phyloP scores from a whole-genome alignment of 2,888 invertebrate genomes.

The Eilema depressum region DNA sequence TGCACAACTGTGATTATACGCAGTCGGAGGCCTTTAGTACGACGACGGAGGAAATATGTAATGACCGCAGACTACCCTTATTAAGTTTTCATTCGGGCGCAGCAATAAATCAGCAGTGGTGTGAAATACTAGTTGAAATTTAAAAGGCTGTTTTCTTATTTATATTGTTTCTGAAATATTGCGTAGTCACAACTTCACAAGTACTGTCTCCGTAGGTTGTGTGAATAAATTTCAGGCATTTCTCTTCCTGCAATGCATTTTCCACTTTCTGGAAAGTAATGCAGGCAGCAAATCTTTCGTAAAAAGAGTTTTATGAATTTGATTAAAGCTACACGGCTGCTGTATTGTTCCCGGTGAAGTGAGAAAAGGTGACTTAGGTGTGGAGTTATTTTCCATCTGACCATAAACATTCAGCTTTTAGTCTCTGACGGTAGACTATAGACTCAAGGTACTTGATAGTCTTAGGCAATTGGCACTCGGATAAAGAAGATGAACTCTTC shows the following conservation, averaged over 20 bases:
- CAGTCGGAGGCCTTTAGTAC: slow-evolving; percentile 23
- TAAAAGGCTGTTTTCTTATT: background rate
- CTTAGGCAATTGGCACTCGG: too few relatives aligned
- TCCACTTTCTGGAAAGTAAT: too few relatives aligned
- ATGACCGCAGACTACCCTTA: slow-evolving; percentile 14
- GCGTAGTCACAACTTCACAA: background rate
- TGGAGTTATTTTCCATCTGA: too few relatives aligned
- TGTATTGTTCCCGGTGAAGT: background rate
- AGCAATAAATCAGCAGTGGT: background rate
- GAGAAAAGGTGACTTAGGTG: too few relatives aligned
- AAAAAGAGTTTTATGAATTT: background rate
- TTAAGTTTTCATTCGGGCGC: slow-evolving; percentile 15
- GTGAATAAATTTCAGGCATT: background rate
- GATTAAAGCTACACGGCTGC: background rate
- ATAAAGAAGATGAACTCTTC: too few relatives aligned
- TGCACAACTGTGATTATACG: slow-evolving; percentile 21
- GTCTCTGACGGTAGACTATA: too few relatives aligned
- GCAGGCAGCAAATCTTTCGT: background rate
- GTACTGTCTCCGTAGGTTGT: background rate
- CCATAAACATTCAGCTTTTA: too few relatives aligned
- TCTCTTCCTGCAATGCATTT: background rate
- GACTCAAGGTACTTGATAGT: too few relatives aligned
- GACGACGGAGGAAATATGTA: slow-evolving; percentile 14
- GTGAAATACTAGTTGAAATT: slow-evolving; percentile 1
- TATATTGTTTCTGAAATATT: background rate